phyloP scores from a whole-genome alignment of 2,797 vertebrate genomes.

The Lepilemur septentrionalis region DNA sequence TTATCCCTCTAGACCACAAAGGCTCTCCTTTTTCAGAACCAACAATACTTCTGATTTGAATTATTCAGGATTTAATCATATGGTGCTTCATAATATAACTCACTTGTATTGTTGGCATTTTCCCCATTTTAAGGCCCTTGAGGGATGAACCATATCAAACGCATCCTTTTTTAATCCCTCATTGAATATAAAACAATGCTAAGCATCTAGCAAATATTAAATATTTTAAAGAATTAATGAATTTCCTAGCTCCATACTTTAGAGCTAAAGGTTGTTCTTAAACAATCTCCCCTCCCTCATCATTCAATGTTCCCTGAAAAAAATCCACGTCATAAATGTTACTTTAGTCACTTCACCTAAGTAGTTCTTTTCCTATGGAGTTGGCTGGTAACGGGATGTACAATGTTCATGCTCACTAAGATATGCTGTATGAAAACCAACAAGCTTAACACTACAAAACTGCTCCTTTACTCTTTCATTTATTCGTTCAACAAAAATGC shows the following conservation, averaged over 20 bases:
- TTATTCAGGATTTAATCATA: conserved; percentile 15
- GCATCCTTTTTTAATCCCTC: neutral
- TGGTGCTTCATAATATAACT: neutral
- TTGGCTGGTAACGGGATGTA: neutral
- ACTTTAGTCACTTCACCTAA: neutral
- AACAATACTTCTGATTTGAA: neutral
- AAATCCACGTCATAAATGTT: neutral
- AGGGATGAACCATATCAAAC: neutral
- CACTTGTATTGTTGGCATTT: neutral
- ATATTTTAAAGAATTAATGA: conserved; percentile 5
- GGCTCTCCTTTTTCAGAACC: neutral
- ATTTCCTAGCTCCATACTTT: neutral
- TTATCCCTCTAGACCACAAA: neutral
- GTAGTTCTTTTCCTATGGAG: neutral
- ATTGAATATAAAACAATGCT: neutral
- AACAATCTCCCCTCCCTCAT: neutral
- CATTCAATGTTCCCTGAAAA: neutral
- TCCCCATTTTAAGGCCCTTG: neutral
- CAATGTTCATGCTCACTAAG: neutral
- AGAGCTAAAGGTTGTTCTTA: neutral
- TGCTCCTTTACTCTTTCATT: neutral
- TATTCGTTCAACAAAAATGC: neutral
- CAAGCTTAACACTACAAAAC: neutral
- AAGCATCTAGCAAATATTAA: conserved; percentile 3
- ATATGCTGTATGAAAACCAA: neutral